Evolutionary conservation across 2,797 vertebrate genomes (phyloP), one percentile per base, ranked within the genome.

Genomic region (Acanthurus tractus): DNA sequence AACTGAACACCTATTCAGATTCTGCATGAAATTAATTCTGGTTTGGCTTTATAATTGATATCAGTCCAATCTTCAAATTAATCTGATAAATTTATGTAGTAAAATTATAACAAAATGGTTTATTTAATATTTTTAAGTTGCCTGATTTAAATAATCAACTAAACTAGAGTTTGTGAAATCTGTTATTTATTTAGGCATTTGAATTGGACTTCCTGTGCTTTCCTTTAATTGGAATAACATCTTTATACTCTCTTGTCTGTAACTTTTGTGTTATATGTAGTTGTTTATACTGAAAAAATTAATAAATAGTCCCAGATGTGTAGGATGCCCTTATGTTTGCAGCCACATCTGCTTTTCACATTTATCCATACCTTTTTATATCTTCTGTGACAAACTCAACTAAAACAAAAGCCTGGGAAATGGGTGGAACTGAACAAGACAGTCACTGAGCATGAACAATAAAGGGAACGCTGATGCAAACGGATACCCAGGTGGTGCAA

Each of bases 281-380:
- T 64, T 61, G 61, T 64, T 48, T 71, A 25, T 46, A 56, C 56
- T 22, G 68, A 56, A 71, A 71, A 59, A 69, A 74, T 9, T 11
- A 40, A 40, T 9, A 68, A 58, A 57, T 52, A 48, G 57, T 65
- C 57, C 23, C 25, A 46, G 18, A 59, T 75, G 63, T 40, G 49
- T 68, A 80, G 78, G 61, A 83, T 88, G 74, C 69, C 72, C 82
- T 72, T 81, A 82, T 79, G 75, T 75, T 76, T 18, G 38, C 63
- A 66, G 66, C 66, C 84, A 93, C 94, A 95, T 94, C 90, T 96
- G 95, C 79, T 93, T 90, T 94, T 92, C 78, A 71, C 78, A 91
- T 96, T 92, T 87, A 76, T 78, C 54, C 46, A 58, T 50, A 74
- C 54, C 54, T 79, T 86, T 89, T 88, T 83, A 89, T 90, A 83